Percentiles rank a stretch among this genome's conserved stretches.
Evolutionary conservation across 2,797 vertebrate species (phyloP).

Genomic region (Enteromius viviparus): DNA sequence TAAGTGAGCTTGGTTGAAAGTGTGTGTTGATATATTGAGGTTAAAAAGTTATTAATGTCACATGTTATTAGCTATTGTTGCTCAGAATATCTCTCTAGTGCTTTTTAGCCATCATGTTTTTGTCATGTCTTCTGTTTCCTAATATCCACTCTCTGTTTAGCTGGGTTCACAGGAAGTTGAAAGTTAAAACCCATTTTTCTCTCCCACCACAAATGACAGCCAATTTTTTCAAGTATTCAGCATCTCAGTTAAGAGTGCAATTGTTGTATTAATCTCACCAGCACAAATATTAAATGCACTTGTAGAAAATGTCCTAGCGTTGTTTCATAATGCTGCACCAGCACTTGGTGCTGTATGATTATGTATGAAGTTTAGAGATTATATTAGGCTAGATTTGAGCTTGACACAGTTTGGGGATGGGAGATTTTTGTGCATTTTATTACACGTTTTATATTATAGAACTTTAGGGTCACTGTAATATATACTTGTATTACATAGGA

Average conservation of each 20-base stretch:
- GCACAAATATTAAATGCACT: not conserved
- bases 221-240: not conserved
- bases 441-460: not conserved
- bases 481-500: no score
- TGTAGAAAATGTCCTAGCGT: not conserved
- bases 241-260: not conserved
- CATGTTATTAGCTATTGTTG: slow-evolving; percentile 35
- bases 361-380: not conserved
- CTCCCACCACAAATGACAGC: not conserved
- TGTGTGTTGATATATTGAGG: slow-evolving; percentile 20
- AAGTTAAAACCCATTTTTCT: slow-evolving; percentile 14
- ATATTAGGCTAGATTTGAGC: not conserved
- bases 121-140: not conserved
- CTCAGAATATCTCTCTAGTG: not conserved
- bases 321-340: not conserved
- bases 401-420: not conserved
- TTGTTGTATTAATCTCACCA: slow-evolving; percentile 23
- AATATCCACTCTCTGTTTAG: slow-evolving; percentile 4
- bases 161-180: slow-evolving; percentile 19
- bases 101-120: not conserved
- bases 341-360: not conserved
- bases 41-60: slow-evolving; percentile 47
- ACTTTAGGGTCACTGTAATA: not conserved
- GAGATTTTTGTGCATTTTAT: not conserved
- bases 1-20: not conserved